A percentile compares a stretch with the other conserved stretches of the same genome.
Evolutionary conservation across 2,888 invertebrate genomes (phyloP).

Genomic region (Harpalus rubripes): DNA sequence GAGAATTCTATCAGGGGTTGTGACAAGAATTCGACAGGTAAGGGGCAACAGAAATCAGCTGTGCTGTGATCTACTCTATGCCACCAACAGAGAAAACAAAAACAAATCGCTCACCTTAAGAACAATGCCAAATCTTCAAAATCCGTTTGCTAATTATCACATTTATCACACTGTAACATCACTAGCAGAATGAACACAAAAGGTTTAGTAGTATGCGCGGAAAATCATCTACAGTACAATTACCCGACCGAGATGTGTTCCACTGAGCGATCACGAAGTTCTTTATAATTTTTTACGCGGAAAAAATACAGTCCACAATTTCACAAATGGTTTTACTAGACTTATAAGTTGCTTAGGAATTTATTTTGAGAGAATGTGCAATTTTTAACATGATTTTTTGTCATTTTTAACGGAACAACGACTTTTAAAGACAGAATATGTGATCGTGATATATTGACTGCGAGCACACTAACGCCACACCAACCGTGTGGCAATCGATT

Average conservation of each 20-base stretch:
- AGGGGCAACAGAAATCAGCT: slow-evolving; percentile 65
- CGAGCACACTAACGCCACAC: slow-evolving; percentile 72
- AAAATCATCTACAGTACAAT: slow-evolving; percentile 64
- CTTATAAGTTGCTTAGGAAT: slow-evolving; percentile 33
- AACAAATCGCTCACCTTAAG: slow-evolving; percentile 60
- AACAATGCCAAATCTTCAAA: slow-evolving; percentile 57
- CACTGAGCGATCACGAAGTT: slow-evolving; percentile 56
- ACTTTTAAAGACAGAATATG: slow-evolving; percentile 73
- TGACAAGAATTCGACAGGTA: slow-evolving; percentile 32
- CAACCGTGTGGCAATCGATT: slow-evolving; percentile 34
- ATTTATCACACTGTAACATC: slow-evolving; percentile 66
- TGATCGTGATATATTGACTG: slow-evolving; percentile 76
- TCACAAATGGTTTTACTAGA: slow-evolving; percentile 22
- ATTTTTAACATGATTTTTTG: slow-evolving; percentile 54
- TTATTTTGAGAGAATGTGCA: slow-evolving; percentile 41
- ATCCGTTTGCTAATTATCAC: slow-evolving; percentile 59
- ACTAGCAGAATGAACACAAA: slow-evolving; percentile 62
- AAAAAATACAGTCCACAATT: slow-evolving; percentile 16
- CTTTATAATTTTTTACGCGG: slow-evolving; percentile 55
- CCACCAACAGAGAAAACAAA: slow-evolving; percentile 58
- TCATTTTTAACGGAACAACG: slow-evolving; percentile 62
- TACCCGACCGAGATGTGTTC: slow-evolving; percentile 63
- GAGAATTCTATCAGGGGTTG: background rate
- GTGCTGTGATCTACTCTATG: slow-evolving; percentile 17
- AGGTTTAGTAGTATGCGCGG: slow-evolving; percentile 60